Base-by-base conservation (phyloP, 2,797 vertebrate genomes). In the Hydrolagus colliei region DNA sequence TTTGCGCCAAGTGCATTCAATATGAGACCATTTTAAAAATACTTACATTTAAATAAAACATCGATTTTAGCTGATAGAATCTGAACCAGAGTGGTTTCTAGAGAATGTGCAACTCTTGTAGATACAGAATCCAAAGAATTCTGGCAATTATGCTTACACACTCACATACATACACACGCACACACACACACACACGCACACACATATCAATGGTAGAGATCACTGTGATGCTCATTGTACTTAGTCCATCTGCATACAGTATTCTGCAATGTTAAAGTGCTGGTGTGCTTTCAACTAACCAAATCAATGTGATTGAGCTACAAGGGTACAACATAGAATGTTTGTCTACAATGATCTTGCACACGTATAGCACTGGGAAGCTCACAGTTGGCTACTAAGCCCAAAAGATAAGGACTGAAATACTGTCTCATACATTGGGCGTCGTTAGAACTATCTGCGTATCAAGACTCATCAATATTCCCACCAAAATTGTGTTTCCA, bases 1-100 rank as follows among this genome's bases (percentile, higher is more conserved):
- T 52, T 90, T 86, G 86, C 88, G 87, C 89, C 87, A 88, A 92
- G 89, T 91, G 89, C 87, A 89, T 89, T 89, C 90, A 88, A 90
- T 87, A 88, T 86, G 91, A 91, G 87, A 87, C 87, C 91, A 82
- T 86, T 74, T 89, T 89, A 88, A 62, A 90, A 89, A 86, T 86
- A 88, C 86, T 89, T 89, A 88, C 88, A 88, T 89, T 90, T 86
- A 89, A 90, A 90, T 1, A 27, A 86, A 87, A 87, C 86, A 87
- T 87, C 87, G 88, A 86, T 52, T 84, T 86, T 0, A 88, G 80
- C 88, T 84, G 79, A 65, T 84, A 84, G 20, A 65, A 89, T 88
- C 86, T 86, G 88, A 89, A 87, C 74, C 78, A 86, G 65, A 71
- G 65, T 84, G 79, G 79, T 84, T 65, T 89, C 88, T 88, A 88